Conservation (phyloP, 64 coral and sea anemone genomes). For the Cladopsammia gracilis region DNA sequence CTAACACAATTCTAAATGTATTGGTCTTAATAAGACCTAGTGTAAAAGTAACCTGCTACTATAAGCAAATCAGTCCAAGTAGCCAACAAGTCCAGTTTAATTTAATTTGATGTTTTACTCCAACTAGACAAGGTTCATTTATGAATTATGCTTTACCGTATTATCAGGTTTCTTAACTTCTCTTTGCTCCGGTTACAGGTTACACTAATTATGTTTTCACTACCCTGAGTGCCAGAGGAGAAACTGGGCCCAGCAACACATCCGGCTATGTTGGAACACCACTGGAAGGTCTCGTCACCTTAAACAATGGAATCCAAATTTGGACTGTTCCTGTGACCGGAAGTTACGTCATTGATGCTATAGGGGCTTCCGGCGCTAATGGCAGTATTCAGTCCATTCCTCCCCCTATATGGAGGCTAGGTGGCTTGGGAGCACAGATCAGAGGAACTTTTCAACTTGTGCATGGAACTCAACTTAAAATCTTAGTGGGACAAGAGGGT, state of each 20-base stretch:
- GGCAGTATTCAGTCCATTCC: neutral
- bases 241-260: neutral
- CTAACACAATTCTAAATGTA: no score
- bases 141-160: no score
- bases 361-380: constrained; percentile 43
- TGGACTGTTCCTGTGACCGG: constrained; percentile 49
- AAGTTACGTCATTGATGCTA: constrained; percentile 53
- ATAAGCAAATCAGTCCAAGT: no score
- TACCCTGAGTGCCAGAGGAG: constrained; percentile 11
- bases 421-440: constrained; percentile 63
- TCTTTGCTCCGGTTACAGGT: neutral
- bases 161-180: no score
- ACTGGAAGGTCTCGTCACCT: constrained; percentile 9
- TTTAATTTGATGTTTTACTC: no score
- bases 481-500: constrained; percentile 76
- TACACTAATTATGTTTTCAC: constrained; percentile 18
- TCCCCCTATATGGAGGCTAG: neutral
- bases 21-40: no score
- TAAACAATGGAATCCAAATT: constrained; percentile 27
- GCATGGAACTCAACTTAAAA: constrained; percentile 28
- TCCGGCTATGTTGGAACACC: constrained; percentile 14
- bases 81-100: no score
- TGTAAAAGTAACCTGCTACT: no score
- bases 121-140: no score
- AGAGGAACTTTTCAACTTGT: constrained; percentile 38